A percentile compares a stretch with the other conserved stretches of the same genome.
phyloP scores from a whole-genome alignment of 2,113 vertebrate species.

The Clarias batrachus region DNA sequence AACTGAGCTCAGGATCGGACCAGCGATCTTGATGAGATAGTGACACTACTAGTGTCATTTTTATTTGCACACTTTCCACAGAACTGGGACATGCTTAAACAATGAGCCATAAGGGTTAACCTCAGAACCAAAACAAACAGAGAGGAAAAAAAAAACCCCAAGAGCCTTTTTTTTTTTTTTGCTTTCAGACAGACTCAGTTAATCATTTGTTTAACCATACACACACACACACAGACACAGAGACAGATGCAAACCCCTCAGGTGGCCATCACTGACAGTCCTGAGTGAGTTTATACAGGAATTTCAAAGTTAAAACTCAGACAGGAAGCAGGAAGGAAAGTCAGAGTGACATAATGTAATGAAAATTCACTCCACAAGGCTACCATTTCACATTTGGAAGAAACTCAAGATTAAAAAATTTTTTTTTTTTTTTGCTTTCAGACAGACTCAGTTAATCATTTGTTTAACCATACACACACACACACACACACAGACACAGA shows the following conservation, averaged over 20 bases:
- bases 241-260: not conserved
- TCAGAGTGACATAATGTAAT: not conserved
- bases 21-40: not conserved
- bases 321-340: not conserved
- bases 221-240: not conserved
- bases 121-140: not conserved
- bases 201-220: not conserved
- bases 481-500: not conserved
- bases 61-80: not conserved
- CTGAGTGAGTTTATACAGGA: not conserved
- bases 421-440: not conserved
- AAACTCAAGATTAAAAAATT: not conserved
- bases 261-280: not conserved
- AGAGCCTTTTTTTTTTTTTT: not conserved
- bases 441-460: not conserved
- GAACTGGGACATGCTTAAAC: not conserved
- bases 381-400: not conserved
- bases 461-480: not conserved
- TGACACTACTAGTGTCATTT: not conserved
- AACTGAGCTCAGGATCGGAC: not conserved
- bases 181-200: not conserved
- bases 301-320: constrained; percentile 12
- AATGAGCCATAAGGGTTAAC: not conserved
- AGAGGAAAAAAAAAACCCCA: not conserved
- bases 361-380: not conserved